Evolutionary conservation across 1,140 invertebrate species (phyloP).

Genomic region (Zaprionus lachaisei): DNA sequence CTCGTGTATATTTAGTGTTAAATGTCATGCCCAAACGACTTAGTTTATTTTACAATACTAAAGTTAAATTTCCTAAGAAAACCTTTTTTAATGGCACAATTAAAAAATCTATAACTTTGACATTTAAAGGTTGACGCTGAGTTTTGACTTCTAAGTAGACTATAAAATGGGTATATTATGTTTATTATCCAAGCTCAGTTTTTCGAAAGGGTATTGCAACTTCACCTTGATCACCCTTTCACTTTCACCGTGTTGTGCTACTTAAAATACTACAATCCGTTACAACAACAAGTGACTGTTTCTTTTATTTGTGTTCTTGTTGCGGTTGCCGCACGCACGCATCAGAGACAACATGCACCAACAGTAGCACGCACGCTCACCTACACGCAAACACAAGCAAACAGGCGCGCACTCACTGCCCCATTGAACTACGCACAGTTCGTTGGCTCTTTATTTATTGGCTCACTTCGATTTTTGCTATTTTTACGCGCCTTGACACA

Average conservation of each 20-base stretch:
- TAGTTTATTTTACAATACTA: too few relatives aligned
- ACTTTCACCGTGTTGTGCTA: neutral
- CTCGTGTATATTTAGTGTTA: too few relatives aligned
- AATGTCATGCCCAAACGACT: too few relatives aligned
- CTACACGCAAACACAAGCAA: neutral
- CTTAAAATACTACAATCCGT: constrained; percentile 5
- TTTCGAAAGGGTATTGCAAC: neutral
- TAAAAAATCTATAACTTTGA: too few relatives aligned
- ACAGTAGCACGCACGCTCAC: neutral
- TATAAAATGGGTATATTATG: neutral
- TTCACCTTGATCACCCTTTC: neutral
- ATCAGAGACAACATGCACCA: neutral
- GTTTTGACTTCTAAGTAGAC: neutral
- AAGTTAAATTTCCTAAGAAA: too few relatives aligned
- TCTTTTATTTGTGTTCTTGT: constrained; percentile 9
- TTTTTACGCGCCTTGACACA: constrained; percentile 43
- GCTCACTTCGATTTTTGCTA: constrained; percentile 52
- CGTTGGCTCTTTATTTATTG: constrained; percentile 41
- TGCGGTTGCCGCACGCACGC: constrained; percentile 6
- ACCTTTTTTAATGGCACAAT: too few relatives aligned
- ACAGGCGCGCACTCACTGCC: constrained; percentile 17
- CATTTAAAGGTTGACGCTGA: neutral
- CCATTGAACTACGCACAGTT: constrained; percentile 23
- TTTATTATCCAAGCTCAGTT: neutral
- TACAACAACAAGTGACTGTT: constrained; percentile 23